These are phyloP conservation scores for Willowsia nigromaculata DNA, from an alignment of 2,888 invertebrate genomes.

Conservation along the genomic window DNA sequence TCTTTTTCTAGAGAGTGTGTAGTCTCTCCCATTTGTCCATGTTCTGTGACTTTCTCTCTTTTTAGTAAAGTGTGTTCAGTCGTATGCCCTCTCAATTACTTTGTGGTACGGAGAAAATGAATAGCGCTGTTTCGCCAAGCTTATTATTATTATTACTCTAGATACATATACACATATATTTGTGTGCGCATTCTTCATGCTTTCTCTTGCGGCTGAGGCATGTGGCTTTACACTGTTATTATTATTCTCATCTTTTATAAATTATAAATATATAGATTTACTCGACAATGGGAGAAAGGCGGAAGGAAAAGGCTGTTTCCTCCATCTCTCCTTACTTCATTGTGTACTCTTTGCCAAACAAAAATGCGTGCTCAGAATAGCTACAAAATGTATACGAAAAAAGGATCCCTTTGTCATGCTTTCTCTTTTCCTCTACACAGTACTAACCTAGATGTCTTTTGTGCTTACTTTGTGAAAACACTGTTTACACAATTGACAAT, in stretches of 20 bases:
- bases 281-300: not conserved
- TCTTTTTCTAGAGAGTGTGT: too few relatives aligned
- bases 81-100: not conserved
- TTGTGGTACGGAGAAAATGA: not conserved
- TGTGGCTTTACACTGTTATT: not conserved
- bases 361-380: not conserved
- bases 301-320: constrained; percentile 63
- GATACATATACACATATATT: not conserved
- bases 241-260: not conserved
- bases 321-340: not conserved
- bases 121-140: not conserved
- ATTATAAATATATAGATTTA: not conserved
- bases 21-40: not conserved
- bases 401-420: too few relatives aligned
- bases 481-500: not conserved
- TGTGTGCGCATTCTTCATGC: too few relatives aligned
- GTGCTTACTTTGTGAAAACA: too few relatives aligned
- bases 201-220: not conserved
- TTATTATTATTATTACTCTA: not conserved
- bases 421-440: too few relatives aligned
- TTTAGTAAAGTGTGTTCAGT: not conserved
- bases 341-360: not conserved
- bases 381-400: not conserved
- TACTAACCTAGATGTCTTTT: too few relatives aligned
- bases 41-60: not conserved